Conservation (phyloP, 2,113 vertebrate species). For the Galemys pyrenaicus region DNA sequence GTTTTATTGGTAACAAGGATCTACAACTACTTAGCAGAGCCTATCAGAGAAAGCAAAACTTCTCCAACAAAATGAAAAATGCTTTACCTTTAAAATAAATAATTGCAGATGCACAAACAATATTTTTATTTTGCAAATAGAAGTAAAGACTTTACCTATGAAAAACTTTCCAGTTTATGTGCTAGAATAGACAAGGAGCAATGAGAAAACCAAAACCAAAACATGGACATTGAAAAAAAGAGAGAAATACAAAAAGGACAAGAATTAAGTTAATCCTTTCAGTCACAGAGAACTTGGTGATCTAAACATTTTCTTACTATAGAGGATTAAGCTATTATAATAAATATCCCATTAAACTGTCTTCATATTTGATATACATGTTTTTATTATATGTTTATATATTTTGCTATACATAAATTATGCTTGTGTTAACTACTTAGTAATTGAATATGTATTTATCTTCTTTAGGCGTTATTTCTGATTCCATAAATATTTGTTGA, state of each 20-base stretch:
- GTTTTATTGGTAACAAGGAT: not conserved
- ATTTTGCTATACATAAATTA: not conserved
- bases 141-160: not conserved
- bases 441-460: not conserved
- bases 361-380: not conserved
- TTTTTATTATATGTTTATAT: not conserved
- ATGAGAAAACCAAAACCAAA: not conserved
- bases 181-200: too few relatives aligned
- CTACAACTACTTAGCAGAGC: not conserved
- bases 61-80: not conserved
- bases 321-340: not conserved
- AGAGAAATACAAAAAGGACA: not conserved
- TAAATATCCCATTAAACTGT: not conserved
- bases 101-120: not conserved
- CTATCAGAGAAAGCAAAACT: not conserved
- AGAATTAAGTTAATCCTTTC: not conserved
- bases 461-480: not conserved
- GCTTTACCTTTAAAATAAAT: not conserved
- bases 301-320: not conserved
- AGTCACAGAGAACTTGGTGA: not conserved
- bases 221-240: not conserved
- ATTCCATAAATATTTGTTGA: not conserved
- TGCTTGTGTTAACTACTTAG: not conserved
- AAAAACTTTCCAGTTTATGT: not conserved
- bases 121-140: not conserved